These are phyloP conservation scores for Macrochelys suwanniensis DNA, from an alignment of 2,797 vertebrate genomes.

Conservation along the genomic window DNA sequence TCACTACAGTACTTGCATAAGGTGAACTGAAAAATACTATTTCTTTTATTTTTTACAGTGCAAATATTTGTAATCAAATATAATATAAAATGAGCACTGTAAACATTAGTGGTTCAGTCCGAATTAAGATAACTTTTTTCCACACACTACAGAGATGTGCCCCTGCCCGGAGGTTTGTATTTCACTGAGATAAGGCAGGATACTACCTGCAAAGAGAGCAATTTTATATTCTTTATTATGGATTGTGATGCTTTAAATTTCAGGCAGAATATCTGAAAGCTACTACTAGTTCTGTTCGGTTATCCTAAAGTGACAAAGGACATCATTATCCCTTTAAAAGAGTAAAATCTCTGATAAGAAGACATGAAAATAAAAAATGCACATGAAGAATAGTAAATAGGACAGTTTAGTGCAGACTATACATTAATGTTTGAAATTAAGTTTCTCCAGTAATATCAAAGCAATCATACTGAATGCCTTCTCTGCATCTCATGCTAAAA, in stretches of 20 bases:
- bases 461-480: neutral
- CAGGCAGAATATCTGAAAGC: neutral
- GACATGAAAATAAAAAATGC: neutral
- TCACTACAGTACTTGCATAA: too few species aligned
- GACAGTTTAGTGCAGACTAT: neutral
- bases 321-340: neutral
- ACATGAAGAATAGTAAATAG: neutral
- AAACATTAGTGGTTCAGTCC: neutral
- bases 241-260: neutral
- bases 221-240: accelerated
- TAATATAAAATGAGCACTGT: too few species aligned
- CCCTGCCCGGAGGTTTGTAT: neutral
- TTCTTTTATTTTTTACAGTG: too few species aligned
- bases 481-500: neutral
- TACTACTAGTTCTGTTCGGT: neutral
- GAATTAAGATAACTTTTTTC: neutral
- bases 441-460: neutral
- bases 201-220: neutral
- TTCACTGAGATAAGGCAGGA: accelerated
- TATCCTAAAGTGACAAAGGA: neutral
- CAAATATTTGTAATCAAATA: too few species aligned
- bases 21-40: too few species aligned
- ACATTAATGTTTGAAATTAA: accelerated
- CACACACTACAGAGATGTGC: neutral
- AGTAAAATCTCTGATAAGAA: neutral